Evolutionary conservation across 1,140 invertebrate species (phyloP), one percentile per base, ranked within the genome.

Genomic region (Drosophila orena): DNA sequence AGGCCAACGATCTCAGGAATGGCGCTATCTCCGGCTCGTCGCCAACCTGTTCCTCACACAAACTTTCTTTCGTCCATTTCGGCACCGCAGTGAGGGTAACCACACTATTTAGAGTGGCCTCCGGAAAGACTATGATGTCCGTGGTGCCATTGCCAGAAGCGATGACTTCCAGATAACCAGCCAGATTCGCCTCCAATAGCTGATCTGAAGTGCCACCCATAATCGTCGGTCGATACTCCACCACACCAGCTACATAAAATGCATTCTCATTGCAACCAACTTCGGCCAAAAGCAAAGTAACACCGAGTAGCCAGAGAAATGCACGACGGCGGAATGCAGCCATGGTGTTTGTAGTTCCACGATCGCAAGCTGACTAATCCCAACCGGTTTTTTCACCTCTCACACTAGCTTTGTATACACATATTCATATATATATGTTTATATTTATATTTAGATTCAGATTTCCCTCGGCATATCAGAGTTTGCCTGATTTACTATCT

Each of bases 121-220:
- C 97, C 0, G 97, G 97, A 84, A 98, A 98, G 7, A 98, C 96
- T 1, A 98, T 93, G 4, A 98, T 97, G 64, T 97, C 95, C 0
- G 93, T 94, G 0, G 93, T 95, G 64, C 83, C 69, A 17, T 77
- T 73, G 0, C 74, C 81, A 8, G 62, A 55, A 2, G 27, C 22
- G 5, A 92, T 76, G 7, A 92, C 62, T 11, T 80, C 53, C 37
- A 81, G 47, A 65, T 92, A 92, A 0, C 71, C 84, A 0, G 20
- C 22, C 10, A 92, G 71, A 64, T 92, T 89, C 8, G 89, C 61
- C 3, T 53, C 59, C 7, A 92, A 47, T 57, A 86, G 30, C 14
- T 91, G 64, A 6, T 55, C 47, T 0, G 88, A 86, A 2, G 7
- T 76, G 17, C 58, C 72, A 0, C 72, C 81, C 14, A 38, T 34